Evolutionary conservation across 2,113 vertebrate genomes (phyloP), one percentile per base, ranked within the genome.

Genomic region (Silurus glanis): DNA sequence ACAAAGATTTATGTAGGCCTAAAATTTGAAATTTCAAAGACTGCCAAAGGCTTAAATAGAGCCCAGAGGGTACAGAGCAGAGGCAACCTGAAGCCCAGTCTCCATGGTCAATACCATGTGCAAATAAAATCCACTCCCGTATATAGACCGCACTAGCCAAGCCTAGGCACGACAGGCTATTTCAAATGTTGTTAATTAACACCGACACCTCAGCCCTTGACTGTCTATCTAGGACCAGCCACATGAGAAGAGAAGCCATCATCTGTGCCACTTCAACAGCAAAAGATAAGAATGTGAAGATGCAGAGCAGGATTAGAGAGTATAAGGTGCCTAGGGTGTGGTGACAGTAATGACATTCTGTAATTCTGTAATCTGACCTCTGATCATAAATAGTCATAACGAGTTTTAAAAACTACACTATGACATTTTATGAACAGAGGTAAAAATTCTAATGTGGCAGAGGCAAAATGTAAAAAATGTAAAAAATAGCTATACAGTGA

Each of bases 161-260:
- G 67, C 83, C 83, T 69, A 58, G 51, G 69, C 85, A 86, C 21
- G 37, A 72, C 76, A 82, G 74, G 86, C 87, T 92, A 90, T 91
- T 90, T 90, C 85, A 88, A 91, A 89, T 89, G 88, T 87, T 91
- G 91, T 89, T 91, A 88, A 91, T 91, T 91, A 90, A 86, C 21
- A 28, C 87, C 88, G 87, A 90, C 86, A 91, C 91, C 89, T 89
- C 87, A 84, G 61, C 83, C 80, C 64, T 83, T 49, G 9, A 80
- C 67, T 3, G 21, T 37, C 64, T 87, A n/a, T 53, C 37, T 45
- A 64, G 82, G 53, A 86, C 56, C n/a, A 84, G 53, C 49, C 61
- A 3, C 23, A 23, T 62, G 28, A 80, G 23, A n/a, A 86, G 74
- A 69, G 58, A 87, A 75, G 61, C 56, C 59, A 56, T 67, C 78